These are phyloP conservation scores for Sinotaia quadrata DNA, from an alignment of 2,888 invertebrate genomes.

Conservation along the genomic window DNA sequence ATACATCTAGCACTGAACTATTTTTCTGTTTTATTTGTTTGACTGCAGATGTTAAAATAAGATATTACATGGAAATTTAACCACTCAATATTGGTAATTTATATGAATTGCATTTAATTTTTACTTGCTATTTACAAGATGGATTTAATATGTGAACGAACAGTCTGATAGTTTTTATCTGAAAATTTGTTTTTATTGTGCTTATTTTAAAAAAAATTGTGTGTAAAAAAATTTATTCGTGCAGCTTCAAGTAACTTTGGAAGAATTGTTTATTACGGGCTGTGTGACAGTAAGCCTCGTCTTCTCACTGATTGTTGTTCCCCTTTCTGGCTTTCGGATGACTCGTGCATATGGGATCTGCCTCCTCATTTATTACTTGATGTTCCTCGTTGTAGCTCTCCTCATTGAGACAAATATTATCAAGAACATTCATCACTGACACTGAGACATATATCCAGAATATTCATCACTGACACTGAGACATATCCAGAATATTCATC, in stretches of 20 bases:
- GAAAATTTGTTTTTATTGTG: not conserved
- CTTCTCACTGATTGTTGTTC: slow-evolving; percentile 73
- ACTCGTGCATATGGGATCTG: slow-evolving; percentile 74
- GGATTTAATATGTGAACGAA: not conserved
- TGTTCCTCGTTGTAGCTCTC: slow-evolving; percentile 75
- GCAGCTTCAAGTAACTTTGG: slow-evolving; percentile 71
- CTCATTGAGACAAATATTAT: slow-evolving; percentile 73
- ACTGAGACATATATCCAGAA: too few relatives aligned
- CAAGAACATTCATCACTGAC: slow-evolving; percentile 27
- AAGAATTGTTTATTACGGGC: slow-evolving; percentile 73
- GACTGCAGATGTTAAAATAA: too few relatives aligned
- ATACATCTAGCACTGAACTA: too few relatives aligned
- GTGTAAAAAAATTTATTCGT: too few relatives aligned
- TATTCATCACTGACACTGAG: not conserved
- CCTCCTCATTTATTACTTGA: slow-evolving; percentile 74
- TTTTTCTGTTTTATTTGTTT: too few relatives aligned
- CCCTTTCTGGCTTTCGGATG: slow-evolving; percentile 73
- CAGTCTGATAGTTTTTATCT: not conserved
- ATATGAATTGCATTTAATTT: too few relatives aligned
- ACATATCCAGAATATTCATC: too few relatives aligned
- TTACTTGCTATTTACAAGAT: not conserved
- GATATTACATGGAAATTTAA: too few relatives aligned
- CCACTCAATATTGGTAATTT: too few relatives aligned
- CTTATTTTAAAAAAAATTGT: not conserved
- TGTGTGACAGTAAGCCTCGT: slow-evolving; percentile 74